These are phyloP conservation scores for Eupsilia transversa DNA, from an alignment of 2,888 invertebrate genomes.

Conservation along the genomic window DNA sequence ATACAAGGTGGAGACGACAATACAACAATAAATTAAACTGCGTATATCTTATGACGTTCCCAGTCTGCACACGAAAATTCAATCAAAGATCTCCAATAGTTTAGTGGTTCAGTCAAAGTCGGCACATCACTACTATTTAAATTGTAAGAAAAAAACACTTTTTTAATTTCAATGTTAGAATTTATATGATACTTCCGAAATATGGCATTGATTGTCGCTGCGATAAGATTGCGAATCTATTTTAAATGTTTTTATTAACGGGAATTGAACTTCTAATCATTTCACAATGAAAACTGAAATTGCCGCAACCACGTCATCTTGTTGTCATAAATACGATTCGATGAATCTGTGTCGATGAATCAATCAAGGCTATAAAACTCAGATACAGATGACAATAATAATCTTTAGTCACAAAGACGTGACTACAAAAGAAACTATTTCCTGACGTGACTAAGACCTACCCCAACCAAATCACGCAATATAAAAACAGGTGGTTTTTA, in stretches of 20 bases:
- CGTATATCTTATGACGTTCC: no score
- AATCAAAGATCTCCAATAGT: no score
- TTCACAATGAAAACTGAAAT: not conserved
- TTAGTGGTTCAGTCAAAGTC: no score
- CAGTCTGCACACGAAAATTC: no score
- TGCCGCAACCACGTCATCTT: conserved; percentile 1
- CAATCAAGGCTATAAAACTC: conserved; percentile 36
- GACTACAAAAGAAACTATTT: conserved; percentile 52
- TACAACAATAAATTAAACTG: no score
- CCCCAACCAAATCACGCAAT: conserved; percentile 47
- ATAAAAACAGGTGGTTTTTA: conserved; percentile 23
- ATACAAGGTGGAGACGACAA: no score
- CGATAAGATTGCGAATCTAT: not conserved
- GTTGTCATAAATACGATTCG: not conserved
- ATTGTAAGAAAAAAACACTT: no score
- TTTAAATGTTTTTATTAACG: not conserved
- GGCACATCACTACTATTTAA: no score
- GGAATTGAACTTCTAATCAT: not conserved
- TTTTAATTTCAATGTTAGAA: no score
- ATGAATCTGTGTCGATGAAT: conserved; percentile 53
- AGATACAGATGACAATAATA: conserved; percentile 33
- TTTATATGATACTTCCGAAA: no score
- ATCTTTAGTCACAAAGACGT: conserved; percentile 48
- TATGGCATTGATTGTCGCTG: not conserved
- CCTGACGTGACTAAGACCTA: conserved; percentile 56